phyloP scores from a whole-genome alignment of 1,140 invertebrate genomes.

The Dendroctonus ponderosae region DNA sequence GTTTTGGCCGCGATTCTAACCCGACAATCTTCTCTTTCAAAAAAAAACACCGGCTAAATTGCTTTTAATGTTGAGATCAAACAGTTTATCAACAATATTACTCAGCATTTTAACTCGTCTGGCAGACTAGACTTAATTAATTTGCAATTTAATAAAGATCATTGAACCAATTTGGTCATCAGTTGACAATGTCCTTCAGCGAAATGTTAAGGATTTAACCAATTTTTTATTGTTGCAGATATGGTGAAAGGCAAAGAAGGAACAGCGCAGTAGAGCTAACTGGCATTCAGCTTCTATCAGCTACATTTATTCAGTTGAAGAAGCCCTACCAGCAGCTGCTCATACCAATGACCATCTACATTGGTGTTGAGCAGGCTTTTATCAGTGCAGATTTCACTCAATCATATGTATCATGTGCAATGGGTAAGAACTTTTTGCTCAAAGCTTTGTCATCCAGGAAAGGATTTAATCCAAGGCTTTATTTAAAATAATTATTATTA shows the following conservation, averaged over 20 bases:
- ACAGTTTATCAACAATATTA: too few species aligned
- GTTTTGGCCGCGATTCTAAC: too few species aligned
- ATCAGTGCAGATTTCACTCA: constrained; percentile 93
- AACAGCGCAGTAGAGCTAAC: constrained; percentile 64
- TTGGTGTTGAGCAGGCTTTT: constrained; percentile 96
- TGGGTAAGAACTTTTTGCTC: constrained; percentile 54
- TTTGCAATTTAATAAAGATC: too few species aligned
- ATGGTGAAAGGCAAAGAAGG: constrained; percentile 77
- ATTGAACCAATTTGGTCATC: background rate
- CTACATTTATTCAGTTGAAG: constrained; percentile 87
- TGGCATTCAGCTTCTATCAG: constrained; percentile 79
- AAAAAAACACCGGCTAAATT: too few species aligned
- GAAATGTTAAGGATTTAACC: background rate
- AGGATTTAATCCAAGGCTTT: too few species aligned
- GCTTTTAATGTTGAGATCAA: too few species aligned
- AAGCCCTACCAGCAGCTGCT: constrained; percentile 88
- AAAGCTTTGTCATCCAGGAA: too few species aligned
- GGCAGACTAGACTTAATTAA: too few species aligned
- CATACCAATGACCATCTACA: constrained; percentile 94
- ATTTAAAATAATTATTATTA: too few species aligned
- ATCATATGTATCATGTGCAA: constrained; percentile 89
- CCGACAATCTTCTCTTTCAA: too few species aligned
- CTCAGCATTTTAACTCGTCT: too few species aligned
- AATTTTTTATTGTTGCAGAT: constrained; percentile 54
- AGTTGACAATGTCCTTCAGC: background rate